Conservation (phyloP, 37 sponge, comb jelly and placozoan species). For the Chondrosia reniformis region DNA sequence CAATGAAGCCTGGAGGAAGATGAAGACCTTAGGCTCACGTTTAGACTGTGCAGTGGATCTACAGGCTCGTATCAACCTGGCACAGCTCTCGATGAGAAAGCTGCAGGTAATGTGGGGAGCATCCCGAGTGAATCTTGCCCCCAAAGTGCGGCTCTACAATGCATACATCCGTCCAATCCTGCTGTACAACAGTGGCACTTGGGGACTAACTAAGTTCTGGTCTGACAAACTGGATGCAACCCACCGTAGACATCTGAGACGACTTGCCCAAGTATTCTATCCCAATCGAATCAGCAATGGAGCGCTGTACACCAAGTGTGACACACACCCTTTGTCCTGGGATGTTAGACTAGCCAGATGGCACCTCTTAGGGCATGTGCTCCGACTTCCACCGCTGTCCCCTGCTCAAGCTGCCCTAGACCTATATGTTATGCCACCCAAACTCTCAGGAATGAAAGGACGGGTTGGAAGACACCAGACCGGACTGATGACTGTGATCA, state of each 20-base stretch:
- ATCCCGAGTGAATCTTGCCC: too few relatives aligned
- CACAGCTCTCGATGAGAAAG: background rate
- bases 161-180: constrained; percentile 22
- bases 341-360: constrained; percentile 4
- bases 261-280: background rate
- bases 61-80: background rate
- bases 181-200: constrained; percentile 27
- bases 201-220: constrained; percentile 7
- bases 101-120: background rate
- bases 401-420: too few relatives aligned
- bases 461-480: too few relatives aligned
- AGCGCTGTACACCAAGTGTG: background rate
- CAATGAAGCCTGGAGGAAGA: constrained; percentile 3
- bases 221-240: background rate
- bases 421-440: too few relatives aligned
- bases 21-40: constrained; percentile 9
- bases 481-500: background rate
- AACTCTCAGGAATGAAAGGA: too few relatives aligned
- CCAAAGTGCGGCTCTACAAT: too few relatives aligned
- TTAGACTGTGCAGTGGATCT: background rate
- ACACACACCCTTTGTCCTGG: constrained; percentile 5
- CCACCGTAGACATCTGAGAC: constrained; percentile 19
- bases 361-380: constrained; percentile 19
- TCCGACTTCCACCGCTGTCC: constrained; percentile 29
- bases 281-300: background rate